phyloP scores from a whole-genome alignment of 1,140 invertebrate genomes.

The Drosophila pectinifera region DNA sequence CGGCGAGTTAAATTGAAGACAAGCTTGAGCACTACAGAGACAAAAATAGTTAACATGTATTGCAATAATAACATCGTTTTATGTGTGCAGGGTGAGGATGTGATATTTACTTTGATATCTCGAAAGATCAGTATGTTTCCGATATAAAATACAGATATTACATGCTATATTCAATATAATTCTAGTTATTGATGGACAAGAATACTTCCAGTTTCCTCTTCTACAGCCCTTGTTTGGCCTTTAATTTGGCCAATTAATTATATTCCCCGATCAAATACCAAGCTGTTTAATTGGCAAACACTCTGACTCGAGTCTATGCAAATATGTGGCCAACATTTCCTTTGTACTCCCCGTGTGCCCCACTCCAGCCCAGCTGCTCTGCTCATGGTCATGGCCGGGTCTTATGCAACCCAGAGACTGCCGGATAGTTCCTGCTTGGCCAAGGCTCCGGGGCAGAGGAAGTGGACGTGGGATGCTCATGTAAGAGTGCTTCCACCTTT shows the following conservation, averaged over 20 bases:
- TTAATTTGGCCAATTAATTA: conserved; percentile 1
- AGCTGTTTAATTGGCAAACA: conserved; percentile 19
- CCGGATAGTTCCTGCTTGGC: conserved; percentile 27
- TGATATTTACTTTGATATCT: not conserved
- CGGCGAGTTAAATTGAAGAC: conserved; percentile 74
- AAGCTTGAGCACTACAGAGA: conserved; percentile 51
- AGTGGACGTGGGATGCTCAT: conserved; percentile 23
- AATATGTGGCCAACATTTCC: conserved; percentile 27
- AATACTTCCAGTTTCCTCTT: too few species aligned
- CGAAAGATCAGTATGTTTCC: too few species aligned
- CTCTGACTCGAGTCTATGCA: conserved; percentile 20
- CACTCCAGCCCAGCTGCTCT: not conserved
- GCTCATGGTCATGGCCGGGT: conserved; percentile 51
- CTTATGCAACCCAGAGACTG: conserved; percentile 26
- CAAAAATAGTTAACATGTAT: not conserved
- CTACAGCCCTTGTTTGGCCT: not conserved
- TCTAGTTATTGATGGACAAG: too few species aligned
- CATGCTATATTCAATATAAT: too few species aligned
- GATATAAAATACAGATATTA: too few species aligned
- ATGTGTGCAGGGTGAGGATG: not conserved
- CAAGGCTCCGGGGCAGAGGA: conserved; percentile 30
- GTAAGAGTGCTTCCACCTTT: conserved; percentile 33
- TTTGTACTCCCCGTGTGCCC: not conserved
- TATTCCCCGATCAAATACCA: not conserved
- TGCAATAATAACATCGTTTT: too few species aligned